Base-by-base conservation (phyloP, 2,797 vertebrate genomes). In the Lagothrix lagotricha region DNA sequence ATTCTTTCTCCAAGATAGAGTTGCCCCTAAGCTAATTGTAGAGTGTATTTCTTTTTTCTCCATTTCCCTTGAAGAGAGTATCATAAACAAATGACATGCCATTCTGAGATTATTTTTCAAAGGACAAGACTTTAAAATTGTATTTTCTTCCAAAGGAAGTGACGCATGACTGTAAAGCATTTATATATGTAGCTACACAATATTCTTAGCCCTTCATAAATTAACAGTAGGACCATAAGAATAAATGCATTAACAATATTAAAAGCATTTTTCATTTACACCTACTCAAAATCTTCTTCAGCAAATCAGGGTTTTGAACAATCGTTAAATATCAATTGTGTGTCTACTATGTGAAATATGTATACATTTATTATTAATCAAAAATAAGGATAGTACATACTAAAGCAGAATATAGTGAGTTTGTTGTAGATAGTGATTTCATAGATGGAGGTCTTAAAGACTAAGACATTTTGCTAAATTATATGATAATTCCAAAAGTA, bases 81-180 rank as follows among this genome's bases (percentile, higher is more conserved):
- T 90, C 22, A 36, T 87, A 92, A 67, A 46, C 73, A 92, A 64
- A 13, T 82, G 54, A 14, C 11, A 81, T 33, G 12, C 10, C 48
- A 75, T 92, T 95, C 85, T 90, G 19, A 75, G 20, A 82, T 46
- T 70, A 61, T 70, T 93, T 95, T 81, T 22, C 48, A 94, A 94
- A 97, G 12, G 13, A 24, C 11, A 86, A 95, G 15, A 41, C 33
- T 54, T 80, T 41, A 73, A 84, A 96, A 46, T 95, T 94, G 3
- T 52, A 33, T 84, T 89, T 97, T 89, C 36, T 52, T 85, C 58
- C 30, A 84, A 87, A 44, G 4, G 3, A 73, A 90, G 2, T 61
- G 28, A 80, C 57, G 39, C 17, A 73, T 80, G 33, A n/a, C 22
- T 46, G 1, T 85, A 73, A 96, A 87, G n/a, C 24, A 73, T 81